Evolutionary conservation across 2,888 invertebrate genomes (phyloP).

Genomic region (Matsumyia berberina): DNA sequence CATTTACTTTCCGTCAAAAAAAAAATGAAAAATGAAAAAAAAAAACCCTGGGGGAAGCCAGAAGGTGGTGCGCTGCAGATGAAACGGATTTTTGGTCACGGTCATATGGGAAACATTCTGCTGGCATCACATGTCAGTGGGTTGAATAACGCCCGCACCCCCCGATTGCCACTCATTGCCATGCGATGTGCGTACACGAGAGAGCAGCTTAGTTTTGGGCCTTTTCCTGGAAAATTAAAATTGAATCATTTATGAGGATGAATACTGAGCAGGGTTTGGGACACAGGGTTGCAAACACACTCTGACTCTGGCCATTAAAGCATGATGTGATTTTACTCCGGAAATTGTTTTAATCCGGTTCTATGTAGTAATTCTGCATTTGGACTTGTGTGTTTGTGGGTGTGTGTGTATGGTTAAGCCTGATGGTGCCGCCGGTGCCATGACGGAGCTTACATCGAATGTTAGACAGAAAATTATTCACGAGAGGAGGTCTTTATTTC

Average conservation of each 20-base stretch:
- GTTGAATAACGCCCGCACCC: constrained; percentile 46
- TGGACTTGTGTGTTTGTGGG: too few relatives aligned
- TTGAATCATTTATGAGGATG: constrained; percentile 76
- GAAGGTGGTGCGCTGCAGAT: constrained; percentile 25
- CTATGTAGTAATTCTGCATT: constrained; percentile 25
- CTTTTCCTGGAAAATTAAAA: constrained; percentile 75
- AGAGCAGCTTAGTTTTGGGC: constrained; percentile 62
- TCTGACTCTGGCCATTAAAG: constrained; percentile 29
- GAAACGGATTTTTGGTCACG: constrained; percentile 49
- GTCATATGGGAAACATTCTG: constrained; percentile 44
- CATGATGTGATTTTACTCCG: constrained; percentile 69
- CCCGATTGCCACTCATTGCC: constrained; percentile 16
- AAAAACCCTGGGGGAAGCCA: not conserved
- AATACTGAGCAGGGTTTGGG: constrained; percentile 61
- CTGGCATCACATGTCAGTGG: constrained; percentile 46
- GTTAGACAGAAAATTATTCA: constrained; percentile 13
- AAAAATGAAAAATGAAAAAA: constrained; percentile 22
- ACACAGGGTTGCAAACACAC: constrained; percentile 51
- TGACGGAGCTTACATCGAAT: constrained; percentile 15
- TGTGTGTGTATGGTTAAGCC: constrained; percentile 46
- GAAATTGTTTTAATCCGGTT: constrained; percentile 69
- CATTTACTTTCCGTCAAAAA: constrained; percentile 41
- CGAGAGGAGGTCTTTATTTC: constrained; percentile 5
- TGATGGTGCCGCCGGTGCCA: constrained; percentile 34
- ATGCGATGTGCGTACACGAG: constrained; percentile 57